Evolutionary conservation across 2,113 vertebrate genomes (phyloP).

Genomic region (Microcebus lehilahytsara): DNA sequence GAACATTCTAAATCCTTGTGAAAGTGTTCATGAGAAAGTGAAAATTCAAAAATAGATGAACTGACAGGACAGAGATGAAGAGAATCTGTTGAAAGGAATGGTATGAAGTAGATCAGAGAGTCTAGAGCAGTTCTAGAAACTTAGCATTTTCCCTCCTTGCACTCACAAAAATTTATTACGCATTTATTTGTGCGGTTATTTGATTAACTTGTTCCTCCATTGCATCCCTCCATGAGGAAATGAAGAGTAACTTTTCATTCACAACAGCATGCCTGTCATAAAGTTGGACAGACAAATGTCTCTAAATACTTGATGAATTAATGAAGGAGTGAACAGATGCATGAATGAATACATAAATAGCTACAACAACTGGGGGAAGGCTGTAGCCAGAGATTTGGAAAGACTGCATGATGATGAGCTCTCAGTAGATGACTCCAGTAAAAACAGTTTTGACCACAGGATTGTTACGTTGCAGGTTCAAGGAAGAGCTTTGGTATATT

Average conservation of each 20-base stretch:
- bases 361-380: no score
- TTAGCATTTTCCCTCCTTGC: not conserved
- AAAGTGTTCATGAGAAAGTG: not conserved
- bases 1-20: not conserved
- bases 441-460: not conserved
- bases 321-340: not conserved
- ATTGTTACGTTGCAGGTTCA: not conserved
- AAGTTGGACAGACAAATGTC: not conserved
- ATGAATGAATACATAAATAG: not conserved
- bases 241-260: no score
- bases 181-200: not conserved
- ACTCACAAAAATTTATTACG: not conserved
- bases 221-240: not conserved
- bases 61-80: not conserved
- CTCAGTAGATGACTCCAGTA: not conserved
- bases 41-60: not conserved
- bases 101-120: not conserved
- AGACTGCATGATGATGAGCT: not conserved
- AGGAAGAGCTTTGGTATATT: not conserved
- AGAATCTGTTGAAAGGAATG: not conserved
- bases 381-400: not conserved
- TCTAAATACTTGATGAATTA: not conserved
- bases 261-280: not conserved
- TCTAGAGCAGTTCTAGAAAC: not conserved
- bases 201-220: not conserved